Base-by-base conservation (phyloP, 2,113 vertebrate genomes). In the Xenopus borealis region DNA sequence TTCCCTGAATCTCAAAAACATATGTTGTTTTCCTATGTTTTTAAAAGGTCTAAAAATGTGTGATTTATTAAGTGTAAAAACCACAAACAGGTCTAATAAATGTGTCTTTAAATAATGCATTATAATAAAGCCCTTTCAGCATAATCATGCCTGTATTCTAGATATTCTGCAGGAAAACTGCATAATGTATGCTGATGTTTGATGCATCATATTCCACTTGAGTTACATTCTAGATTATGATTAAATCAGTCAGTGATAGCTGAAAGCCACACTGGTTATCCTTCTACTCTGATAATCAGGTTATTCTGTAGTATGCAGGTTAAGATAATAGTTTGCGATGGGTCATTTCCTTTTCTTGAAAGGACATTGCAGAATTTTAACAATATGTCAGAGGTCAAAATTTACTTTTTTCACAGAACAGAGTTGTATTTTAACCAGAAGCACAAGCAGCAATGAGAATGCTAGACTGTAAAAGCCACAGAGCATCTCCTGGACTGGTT, bases 261-360 rank as follows among this genome's bases (percentile, higher is more conserved):
- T 88, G 79, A 86, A 80, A 88, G 87, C 83, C 85, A 86, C 81
- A 72, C 81, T 82, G 75, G 85, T 85, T 84, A 78, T 84, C 72
- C 73, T 88, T 88, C 84, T 86, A 85, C 86, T 78, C 85, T 83
- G 86, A 85, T 88, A 85, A 88, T 81, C 85, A 86, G 81, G 79
- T 69, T 83, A 78, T 52, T 82, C 65, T 45, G 75, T 57, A 80
- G 78, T 57, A 68, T 72, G 81, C 5, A 63, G 69, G 69, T 79
- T 81, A 66, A 53, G 79, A 73, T 78, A 84, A 78, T 74, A 78
- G 79, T 18, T 79, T 0, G 66, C 81, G 84, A 79, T 82, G 79
- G 83, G 85, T 88, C 78, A 72, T 66, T 84, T 69, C 69, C 77
- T 82, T 84, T 55, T 66, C 80, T 61, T 75, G 77, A 78, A 81